Conservation (phyloP, 2,797 vertebrate genomes). For the Schizopygopsis malacanthus region DNA sequence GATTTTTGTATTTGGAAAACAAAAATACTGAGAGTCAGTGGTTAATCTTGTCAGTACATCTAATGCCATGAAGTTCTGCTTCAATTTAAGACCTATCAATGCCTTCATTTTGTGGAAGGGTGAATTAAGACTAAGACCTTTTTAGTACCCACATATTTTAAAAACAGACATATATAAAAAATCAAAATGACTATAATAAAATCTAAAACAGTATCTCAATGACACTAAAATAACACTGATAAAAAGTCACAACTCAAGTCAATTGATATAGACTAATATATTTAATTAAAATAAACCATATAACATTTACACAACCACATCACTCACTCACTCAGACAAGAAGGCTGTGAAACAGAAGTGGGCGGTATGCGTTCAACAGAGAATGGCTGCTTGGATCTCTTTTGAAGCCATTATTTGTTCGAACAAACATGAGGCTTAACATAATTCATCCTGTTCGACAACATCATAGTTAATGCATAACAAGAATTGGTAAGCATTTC, state of each 20-base stretch:
- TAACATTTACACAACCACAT: constrained; percentile 25
- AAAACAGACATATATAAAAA: background rate
- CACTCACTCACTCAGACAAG: background rate
- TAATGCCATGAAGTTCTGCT: no score
- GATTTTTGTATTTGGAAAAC: background rate
- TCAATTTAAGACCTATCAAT: no score
- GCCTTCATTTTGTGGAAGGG: no score
- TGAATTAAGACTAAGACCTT: no score
- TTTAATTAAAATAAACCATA: constrained; percentile 29
- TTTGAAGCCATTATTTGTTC: constrained; percentile 6
- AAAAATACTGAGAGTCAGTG: no score
- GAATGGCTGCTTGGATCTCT: constrained; percentile 10
- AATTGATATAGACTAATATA: background rate
- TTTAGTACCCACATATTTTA: no score
- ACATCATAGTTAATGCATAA: constrained; percentile 7
- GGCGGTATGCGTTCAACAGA: background rate
- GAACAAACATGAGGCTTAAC: constrained; percentile 1
- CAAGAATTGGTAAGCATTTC: background rate
- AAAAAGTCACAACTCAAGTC: background rate
- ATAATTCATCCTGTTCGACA: background rate
- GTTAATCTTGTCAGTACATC: no score
- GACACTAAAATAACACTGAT: background rate
- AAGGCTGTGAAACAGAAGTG: constrained; percentile 13
- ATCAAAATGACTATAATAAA: background rate
- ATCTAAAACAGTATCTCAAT: background rate